Percentiles rank a stretch among this genome's conserved stretches.
Conservation (phyloP, 2,888 invertebrate genomes). For the Euproctis similis region DNA sequence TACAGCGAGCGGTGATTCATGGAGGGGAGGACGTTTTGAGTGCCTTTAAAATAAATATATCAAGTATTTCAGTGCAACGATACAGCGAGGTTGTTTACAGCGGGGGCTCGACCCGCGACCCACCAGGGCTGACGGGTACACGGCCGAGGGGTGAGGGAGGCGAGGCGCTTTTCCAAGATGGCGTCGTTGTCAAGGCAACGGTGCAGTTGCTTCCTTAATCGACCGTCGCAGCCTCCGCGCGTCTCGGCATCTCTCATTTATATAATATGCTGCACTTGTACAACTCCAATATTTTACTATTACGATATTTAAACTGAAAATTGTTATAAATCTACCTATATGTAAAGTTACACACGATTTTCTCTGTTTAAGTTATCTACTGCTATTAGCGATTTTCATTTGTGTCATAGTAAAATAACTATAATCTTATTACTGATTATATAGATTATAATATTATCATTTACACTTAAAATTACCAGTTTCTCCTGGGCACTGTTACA, state of each 20-base stretch:
- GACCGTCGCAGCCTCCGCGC: conserved; percentile 63
- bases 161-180: conserved; percentile 57
- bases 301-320: too few relatives aligned
- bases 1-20: conserved; percentile 44
- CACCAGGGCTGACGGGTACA: conserved; percentile 14
- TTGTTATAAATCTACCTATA: too few relatives aligned
- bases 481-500: too few relatives aligned
- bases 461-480: too few relatives aligned
- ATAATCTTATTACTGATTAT: too few relatives aligned
- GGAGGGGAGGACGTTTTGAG: conserved; percentile 40
- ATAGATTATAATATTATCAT: too few relatives aligned
- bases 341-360: too few relatives aligned
- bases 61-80: conserved; percentile 73
- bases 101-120: conserved; percentile 34
- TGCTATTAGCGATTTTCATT: too few relatives aligned
- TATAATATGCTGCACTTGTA: conserved; percentile 68
- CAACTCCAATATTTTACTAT: conserved; percentile 45
- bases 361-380: too few relatives aligned
- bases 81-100: conserved; percentile 71
- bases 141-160: conserved; percentile 23
- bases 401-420: too few relatives aligned
- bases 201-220: conserved; percentile 75
- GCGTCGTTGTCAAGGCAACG: conserved; percentile 71
- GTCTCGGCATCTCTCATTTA: conserved; percentile 54
- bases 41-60: conserved; percentile 71